phyloP scores from a whole-genome alignment of 2,113 vertebrate genomes.

The Nothobranchius furzeri region DNA sequence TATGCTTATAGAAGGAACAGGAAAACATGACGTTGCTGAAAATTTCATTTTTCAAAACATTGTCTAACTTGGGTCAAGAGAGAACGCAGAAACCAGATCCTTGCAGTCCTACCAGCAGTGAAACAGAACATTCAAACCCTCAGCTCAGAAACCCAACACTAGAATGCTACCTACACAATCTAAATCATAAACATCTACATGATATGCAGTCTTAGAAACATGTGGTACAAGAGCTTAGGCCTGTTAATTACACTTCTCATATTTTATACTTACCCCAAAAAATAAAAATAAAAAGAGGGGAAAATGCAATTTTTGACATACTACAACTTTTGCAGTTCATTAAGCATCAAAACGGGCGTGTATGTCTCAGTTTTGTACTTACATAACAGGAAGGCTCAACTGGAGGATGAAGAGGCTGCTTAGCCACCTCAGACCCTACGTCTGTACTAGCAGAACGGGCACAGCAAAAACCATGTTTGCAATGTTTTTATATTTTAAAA shows the following conservation, averaged over 20 bases:
- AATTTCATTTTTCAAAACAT: conserved; percentile 41
- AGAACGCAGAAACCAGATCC: conserved; percentile 38
- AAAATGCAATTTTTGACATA: conserved; percentile 57
- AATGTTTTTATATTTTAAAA: conserved; percentile 73
- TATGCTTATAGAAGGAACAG: conserved; percentile 67
- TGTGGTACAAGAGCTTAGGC: conserved; percentile 63
- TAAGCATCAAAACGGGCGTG: conserved; percentile 65
- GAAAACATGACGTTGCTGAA: conserved; percentile 39
- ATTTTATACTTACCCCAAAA: conserved; percentile 80
- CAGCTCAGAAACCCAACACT: conserved; percentile 56
- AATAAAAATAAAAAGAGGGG: conserved; percentile 27
- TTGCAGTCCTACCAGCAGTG: conserved; percentile 55
- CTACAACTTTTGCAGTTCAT: conserved; percentile 65
- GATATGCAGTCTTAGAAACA: conserved; percentile 56
- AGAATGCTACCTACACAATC: conserved; percentile 58
- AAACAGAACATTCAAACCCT: conserved; percentile 46
- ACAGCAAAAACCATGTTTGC: conserved; percentile 85
- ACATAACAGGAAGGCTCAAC: conserved; percentile 94
- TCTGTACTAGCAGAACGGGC: conserved; percentile 89
- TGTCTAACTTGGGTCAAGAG: conserved; percentile 52
- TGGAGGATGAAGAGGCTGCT: conserved; percentile 93
- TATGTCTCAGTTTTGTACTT: conserved; percentile 87
- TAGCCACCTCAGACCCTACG: conserved; percentile 92
- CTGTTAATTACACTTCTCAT: conserved; percentile 53
- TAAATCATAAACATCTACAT: conserved; percentile 48